A percentile compares a stretch with the other conserved stretches of the same genome.
Evolutionary conservation across 2,113 vertebrate genomes (phyloP).

Genomic region (Regulus satrapa): DNA sequence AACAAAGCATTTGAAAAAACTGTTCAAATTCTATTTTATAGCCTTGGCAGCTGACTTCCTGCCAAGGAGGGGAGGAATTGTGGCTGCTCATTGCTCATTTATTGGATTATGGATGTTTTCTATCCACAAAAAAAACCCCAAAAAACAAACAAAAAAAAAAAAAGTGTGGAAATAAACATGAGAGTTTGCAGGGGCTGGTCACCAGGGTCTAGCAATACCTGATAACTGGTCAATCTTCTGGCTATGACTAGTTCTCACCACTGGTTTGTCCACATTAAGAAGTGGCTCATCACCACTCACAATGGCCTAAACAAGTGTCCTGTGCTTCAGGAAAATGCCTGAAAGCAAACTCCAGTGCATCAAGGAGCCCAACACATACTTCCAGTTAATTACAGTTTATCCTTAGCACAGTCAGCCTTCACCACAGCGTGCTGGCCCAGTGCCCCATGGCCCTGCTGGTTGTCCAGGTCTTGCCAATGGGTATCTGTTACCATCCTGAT

Average conservation of each 20-base stretch:
- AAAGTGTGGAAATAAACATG: not conserved
- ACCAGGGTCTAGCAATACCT: not conserved
- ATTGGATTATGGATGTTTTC: not conserved
- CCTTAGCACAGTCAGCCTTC: not conserved
- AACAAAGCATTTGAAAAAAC: not conserved
- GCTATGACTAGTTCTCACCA: not conserved
- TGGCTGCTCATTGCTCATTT: not conserved
- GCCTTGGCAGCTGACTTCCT: not conserved
- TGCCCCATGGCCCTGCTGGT: not conserved
- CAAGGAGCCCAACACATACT: not conserved
- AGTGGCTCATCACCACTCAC: not conserved
- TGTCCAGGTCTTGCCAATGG: not conserved
- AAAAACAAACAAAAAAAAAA: not conserved
- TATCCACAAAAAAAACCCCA: accelerated
- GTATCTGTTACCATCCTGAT: not conserved
- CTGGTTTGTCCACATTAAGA: not conserved
- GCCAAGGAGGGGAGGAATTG: not conserved
- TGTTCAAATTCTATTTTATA: not conserved
- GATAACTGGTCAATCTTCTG: not conserved
- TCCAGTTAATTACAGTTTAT: not conserved
- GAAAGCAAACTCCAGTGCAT: not conserved
- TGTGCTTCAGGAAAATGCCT: not conserved
- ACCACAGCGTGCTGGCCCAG: not conserved
- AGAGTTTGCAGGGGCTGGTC: not conserved
- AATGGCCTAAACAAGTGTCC: not conserved